These are phyloP conservation scores for Bombus impatiens DNA, from an alignment of 1,140 invertebrate species.

Conservation along the genomic window DNA sequence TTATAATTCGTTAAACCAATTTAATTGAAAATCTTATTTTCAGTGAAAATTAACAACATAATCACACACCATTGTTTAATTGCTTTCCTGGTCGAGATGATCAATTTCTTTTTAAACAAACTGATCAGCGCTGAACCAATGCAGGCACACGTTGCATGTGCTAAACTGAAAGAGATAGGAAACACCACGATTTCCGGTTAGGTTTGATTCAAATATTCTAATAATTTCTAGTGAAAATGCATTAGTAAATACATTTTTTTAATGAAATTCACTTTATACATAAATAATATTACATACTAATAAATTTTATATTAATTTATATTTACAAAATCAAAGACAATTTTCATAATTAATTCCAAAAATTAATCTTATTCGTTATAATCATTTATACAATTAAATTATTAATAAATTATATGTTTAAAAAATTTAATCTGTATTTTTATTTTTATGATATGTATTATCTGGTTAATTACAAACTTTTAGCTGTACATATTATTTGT, in stretches of 20 bases:
- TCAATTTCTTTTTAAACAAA: conserved; percentile 66
- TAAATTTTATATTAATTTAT: neutral
- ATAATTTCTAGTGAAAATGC: neutral
- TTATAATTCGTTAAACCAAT: neutral
- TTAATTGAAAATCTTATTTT: neutral
- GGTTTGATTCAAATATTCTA: neutral
- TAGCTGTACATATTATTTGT: neutral
- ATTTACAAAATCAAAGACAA: neutral
- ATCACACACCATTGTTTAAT: conserved; percentile 57
- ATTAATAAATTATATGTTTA: neutral
- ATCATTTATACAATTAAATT: neutral
- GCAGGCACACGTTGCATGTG: conserved; percentile 49
- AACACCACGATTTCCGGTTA: conserved; percentile 38
- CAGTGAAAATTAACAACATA: neutral
- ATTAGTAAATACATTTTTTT: neutral
- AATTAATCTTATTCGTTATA: neutral
- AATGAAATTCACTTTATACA: neutral
- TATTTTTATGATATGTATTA: neutral
- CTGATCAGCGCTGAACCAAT: conserved; percentile 77
- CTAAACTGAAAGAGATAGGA: conserved; percentile 42
- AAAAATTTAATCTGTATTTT: neutral
- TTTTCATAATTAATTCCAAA: neutral
- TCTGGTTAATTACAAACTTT: neutral
- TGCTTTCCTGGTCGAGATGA: conserved; percentile 73
- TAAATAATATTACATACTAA: neutral